These are phyloP conservation scores for Hirtodrosophila alboralis DNA, from an alignment of 2,888 invertebrate species.

Conservation along the genomic window DNA sequence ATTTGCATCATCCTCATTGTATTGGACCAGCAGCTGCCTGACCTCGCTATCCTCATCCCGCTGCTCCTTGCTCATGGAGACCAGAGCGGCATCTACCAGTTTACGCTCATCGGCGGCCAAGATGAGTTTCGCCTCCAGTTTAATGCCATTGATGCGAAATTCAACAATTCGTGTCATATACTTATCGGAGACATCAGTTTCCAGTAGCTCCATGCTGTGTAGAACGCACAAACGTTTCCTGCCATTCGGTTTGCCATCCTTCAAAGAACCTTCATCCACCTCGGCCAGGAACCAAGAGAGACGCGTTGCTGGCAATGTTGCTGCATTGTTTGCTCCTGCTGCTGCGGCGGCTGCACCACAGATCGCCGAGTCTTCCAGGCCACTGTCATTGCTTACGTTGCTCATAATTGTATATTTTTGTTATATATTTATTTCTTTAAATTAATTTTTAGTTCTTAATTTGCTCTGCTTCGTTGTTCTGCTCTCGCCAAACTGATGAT, in stretches of 20 bases:
- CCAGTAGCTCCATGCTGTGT: constrained; percentile 77
- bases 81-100: constrained; percentile 57
- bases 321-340: constrained; percentile 1
- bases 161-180: constrained; percentile 64
- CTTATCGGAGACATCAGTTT: constrained; percentile 60
- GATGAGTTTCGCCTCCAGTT: constrained; percentile 64
- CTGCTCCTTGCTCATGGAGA: constrained; percentile 44
- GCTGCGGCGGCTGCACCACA: constrained; percentile 18
- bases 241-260: constrained; percentile 39
- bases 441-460: neutral
- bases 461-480: constrained; percentile 16
- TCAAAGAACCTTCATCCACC: constrained; percentile 61
- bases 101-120: constrained; percentile 70
- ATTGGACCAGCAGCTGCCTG: constrained; percentile 61
- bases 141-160: constrained; percentile 58
- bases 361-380: constrained; percentile 61
- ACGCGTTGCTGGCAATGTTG: constrained; percentile 45
- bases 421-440: too few relatives aligned
- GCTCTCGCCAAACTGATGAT: constrained; percentile 48
- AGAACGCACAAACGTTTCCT: constrained; percentile 50
- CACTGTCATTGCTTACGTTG: constrained; percentile 65
- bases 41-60: constrained; percentile 26
- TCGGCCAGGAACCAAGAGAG: constrained; percentile 79
- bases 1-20: constrained; percentile 32
- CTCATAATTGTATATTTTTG: constrained; percentile 57